Conservation (phyloP, 92 coral and sea anemone genomes). For the Umimayanthus chanpuru region DNA sequence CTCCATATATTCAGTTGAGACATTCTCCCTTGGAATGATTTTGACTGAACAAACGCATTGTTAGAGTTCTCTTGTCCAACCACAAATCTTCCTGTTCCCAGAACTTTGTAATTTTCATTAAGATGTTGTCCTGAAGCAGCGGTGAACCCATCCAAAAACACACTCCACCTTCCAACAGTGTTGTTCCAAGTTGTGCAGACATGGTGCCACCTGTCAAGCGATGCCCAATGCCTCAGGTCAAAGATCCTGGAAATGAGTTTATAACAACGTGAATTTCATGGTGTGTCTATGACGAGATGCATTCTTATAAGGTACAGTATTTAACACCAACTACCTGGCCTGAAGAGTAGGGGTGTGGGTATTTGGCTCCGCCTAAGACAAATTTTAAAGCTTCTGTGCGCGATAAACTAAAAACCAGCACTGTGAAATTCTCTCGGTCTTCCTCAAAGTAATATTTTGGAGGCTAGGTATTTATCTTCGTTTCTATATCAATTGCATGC, state of each 20-base stretch:
- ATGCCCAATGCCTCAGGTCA: not conserved
- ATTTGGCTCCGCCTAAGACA: no score
- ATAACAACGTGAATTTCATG: not conserved
- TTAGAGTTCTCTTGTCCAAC: not conserved
- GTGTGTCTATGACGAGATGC: no score
- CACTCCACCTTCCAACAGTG: slow-evolving; percentile 3
- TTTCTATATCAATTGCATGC: no score
- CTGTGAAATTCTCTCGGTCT: no score
- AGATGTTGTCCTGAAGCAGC: not conserved
- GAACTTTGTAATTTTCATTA: not conserved
- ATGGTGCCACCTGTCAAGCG: slow-evolving; percentile 6
- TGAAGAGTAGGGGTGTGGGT: no score
- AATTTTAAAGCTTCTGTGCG: no score
- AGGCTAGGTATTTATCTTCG: no score
- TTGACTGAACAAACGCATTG: not conserved
- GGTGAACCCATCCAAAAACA: slow-evolving; percentile 1
- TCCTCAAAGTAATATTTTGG: no score
- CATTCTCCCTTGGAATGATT: slow-evolving; percentile 8
- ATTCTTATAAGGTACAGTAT: no score
- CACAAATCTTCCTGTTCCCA: not conserved
- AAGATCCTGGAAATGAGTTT: not conserved
- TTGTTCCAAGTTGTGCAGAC: slow-evolving; percentile 1
- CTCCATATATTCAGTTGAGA: not conserved
- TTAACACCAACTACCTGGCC: no score
- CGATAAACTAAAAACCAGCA: no score